Base-by-base conservation (phyloP, 2,113 vertebrate species). In the Oryzias javanicus region DNA sequence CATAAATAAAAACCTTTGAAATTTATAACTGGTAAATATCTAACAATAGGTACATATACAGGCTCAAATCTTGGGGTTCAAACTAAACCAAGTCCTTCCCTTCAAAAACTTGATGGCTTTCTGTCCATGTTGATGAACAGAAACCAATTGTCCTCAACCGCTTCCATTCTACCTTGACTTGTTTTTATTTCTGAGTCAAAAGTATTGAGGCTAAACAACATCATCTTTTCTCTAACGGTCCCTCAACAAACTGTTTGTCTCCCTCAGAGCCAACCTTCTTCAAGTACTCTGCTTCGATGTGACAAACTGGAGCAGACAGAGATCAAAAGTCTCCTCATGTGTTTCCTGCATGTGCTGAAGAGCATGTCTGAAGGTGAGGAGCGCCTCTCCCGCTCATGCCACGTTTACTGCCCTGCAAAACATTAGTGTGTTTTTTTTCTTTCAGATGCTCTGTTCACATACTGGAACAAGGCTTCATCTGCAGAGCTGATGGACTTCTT, bases 401-500 rank as follows among this genome's bases (percentile, higher is more conserved):
- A 14, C 25, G 45, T 24, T 25, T 42, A 14, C 10, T 25, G 6
- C 25, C 6, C 35, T 14, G 18, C 14, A 59, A 7, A n/a, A 35
- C 22, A 42, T 55, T 4, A 29, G 5, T 76, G 48, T 72, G 7
- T 77, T 16, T 64, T 76, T 22, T 2, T 22, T 3, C 22, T 22
- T 90, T 27, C 81, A 99, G 97, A 99, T 50, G 97, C 96, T 1
- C 84, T 98, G 74, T 97, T 99, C 89, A 95, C 94, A 0, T 98
- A 98, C 66, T 99, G 97, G 97, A 97, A 95, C 89, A 99, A 98
- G 82, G 94, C 97, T 67, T 93, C 95, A 12, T 86, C 94, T 53
- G 86, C 94, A 55, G 96, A 98, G 62, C 88, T 98, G 22, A 98
- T 98, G 95, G 96, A 99, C 76, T 99, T 98, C 86, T 98, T 99